Conservation (phyloP, 2,888 invertebrate species). For the Epinotia demarniana region DNA sequence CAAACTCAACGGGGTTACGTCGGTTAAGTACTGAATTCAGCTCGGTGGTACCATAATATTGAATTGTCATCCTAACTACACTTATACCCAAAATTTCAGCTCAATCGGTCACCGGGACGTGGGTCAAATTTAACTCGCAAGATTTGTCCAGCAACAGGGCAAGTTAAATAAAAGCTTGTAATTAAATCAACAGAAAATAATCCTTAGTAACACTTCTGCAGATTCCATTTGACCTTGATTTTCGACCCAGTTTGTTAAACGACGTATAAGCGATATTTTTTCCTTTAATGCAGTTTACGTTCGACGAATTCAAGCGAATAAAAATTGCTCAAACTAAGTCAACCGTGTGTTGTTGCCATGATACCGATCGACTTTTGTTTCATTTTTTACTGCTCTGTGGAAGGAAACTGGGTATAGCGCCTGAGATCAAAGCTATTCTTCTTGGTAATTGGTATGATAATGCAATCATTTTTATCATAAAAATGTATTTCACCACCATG, state of each 20-base stretch:
- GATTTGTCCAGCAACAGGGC: no score
- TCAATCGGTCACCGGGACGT: no score
- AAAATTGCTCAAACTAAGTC: constrained; percentile 42
- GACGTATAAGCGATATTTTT: neutral
- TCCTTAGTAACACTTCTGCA: no score
- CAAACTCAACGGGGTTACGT: no score
- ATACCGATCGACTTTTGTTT: constrained; percentile 23
- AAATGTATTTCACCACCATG: neutral
- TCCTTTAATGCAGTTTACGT: constrained; percentile 4
- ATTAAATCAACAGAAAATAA: no score
- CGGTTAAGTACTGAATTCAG: no score
- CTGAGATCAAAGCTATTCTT: constrained; percentile 9
- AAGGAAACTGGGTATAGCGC: neutral
- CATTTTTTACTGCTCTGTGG: constrained; percentile 27
- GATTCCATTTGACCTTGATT: neutral
- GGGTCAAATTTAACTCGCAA: no score
- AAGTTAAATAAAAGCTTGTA: no score
- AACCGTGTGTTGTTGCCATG: constrained; percentile 27
- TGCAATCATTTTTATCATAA: neutral
- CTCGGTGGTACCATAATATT: no score
- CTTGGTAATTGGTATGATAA: constrained; percentile 8
- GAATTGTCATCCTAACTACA: no score
- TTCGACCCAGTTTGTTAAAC: neutral
- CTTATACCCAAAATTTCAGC: no score
- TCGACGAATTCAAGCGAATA: constrained; percentile 34